These are phyloP conservation scores for Globia sparganii DNA, from an alignment of 2,888 invertebrate species.

Conservation along the genomic window DNA sequence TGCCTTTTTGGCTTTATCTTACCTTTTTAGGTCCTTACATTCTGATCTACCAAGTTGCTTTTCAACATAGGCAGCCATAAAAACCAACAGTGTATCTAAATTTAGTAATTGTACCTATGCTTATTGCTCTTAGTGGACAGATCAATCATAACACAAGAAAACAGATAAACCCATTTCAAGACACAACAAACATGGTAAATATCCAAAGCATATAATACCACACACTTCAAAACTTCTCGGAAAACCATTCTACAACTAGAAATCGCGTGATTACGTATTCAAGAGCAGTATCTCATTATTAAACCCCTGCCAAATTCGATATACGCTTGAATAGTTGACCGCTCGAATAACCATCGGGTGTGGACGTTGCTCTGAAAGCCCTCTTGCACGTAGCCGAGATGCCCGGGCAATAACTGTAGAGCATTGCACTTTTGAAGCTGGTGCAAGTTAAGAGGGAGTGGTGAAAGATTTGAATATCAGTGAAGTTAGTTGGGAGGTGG, in stretches of 20 bases:
- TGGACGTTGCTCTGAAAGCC: constrained; percentile 67
- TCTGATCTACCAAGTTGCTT: no score
- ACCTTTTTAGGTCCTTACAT: no score
- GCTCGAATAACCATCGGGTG: constrained; percentile 69
- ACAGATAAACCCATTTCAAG: background rate
- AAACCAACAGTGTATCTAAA: no score
- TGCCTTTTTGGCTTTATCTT: no score
- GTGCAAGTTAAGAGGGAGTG: constrained; percentile 49
- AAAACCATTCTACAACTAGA: constrained; percentile 30
- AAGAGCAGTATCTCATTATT: constrained; percentile 60
- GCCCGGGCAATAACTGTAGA: constrained; percentile 68
- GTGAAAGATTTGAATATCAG: background rate
- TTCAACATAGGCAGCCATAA: no score
- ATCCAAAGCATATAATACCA: background rate
- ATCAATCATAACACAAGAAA: background rate
- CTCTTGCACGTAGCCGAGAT: constrained; percentile 68
- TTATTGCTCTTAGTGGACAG: no score
- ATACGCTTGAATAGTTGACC: constrained; percentile 65
- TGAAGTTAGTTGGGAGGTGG: background rate
- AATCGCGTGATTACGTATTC: constrained; percentile 64
- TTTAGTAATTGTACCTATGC: no score
- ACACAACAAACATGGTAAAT: background rate
- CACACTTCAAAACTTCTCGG: constrained; percentile 12
- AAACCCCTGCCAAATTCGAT: constrained; percentile 70
- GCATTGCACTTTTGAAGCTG: constrained; percentile 72